These are phyloP conservation scores for Ormyrus pomaceus DNA, from an alignment of 2,888 invertebrate genomes.

Conservation along the genomic window DNA sequence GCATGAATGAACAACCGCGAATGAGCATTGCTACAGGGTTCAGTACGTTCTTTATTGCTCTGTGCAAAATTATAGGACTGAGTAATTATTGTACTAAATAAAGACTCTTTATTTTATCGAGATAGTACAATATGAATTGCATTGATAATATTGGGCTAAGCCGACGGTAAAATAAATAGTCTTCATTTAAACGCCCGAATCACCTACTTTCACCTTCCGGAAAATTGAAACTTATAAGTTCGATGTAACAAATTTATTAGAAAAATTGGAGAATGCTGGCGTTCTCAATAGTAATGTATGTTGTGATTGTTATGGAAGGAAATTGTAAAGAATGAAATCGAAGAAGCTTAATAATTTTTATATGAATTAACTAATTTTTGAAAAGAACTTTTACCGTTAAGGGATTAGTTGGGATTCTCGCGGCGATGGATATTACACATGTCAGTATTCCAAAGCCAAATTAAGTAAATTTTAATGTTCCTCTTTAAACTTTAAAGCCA, in stretches of 20 bases:
- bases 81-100: slow-evolving; percentile 55
- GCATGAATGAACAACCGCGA: slow-evolving; percentile 45
- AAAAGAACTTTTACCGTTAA: slow-evolving; percentile 51
- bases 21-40: slow-evolving; percentile 51
- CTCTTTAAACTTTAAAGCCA: slow-evolving; percentile 57
- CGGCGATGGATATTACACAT: slow-evolving; percentile 59
- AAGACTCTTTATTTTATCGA: slow-evolving; percentile 45
- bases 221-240: slow-evolving; percentile 41
- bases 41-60: slow-evolving; percentile 40
- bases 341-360: slow-evolving; percentile 48
- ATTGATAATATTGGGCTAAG: slow-evolving; percentile 28
- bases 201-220: slow-evolving; percentile 52
- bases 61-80: slow-evolving; percentile 54
- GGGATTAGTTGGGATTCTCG: slow-evolving; percentile 57
- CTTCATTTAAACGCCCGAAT: slow-evolving; percentile 55
- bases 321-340: slow-evolving; percentile 35
- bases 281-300: slow-evolving; percentile 49
- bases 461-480: slow-evolving; percentile 59
- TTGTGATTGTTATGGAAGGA: slow-evolving; percentile 35
- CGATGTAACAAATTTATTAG: slow-evolving; percentile 33
- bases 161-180: slow-evolving; percentile 39
- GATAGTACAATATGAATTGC: slow-evolving; percentile 27
- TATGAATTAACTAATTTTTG: slow-evolving; percentile 48
- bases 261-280: slow-evolving; percentile 56
- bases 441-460: slow-evolving; percentile 60